Evolutionary conservation across 1,140 invertebrate genomes (phyloP).

Genomic region (Drosophila lacertosa): DNA sequence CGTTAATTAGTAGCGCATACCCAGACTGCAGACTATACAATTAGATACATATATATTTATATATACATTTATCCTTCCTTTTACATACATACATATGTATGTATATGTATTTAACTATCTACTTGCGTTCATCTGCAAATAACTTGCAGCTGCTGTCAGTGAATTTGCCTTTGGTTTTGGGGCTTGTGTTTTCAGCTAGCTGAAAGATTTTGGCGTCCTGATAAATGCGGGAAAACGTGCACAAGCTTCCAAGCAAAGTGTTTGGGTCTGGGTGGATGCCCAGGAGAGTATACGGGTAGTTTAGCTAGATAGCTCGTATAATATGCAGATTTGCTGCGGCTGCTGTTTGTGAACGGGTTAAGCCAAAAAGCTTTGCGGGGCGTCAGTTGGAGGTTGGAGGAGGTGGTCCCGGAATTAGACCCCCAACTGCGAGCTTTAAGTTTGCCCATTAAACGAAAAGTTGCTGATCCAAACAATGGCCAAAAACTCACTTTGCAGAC

Average conservation of each 20-base stretch:
- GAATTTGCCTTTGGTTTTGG: slow-evolving; percentile 5
- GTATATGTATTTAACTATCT: too few relatives aligned
- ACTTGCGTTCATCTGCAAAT: slow-evolving; percentile 51
- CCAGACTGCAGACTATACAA: slow-evolving; percentile 11
- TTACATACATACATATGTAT: neutral
- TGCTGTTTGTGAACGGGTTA: slow-evolving; percentile 41
- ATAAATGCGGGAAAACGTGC: slow-evolving; percentile 78
- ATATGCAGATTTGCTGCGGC: slow-evolving; percentile 70
- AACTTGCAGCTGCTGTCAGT: slow-evolving; percentile 1
- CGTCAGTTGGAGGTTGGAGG: neutral
- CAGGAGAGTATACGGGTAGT: slow-evolving; percentile 13
- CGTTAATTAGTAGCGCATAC: slow-evolving; percentile 32
- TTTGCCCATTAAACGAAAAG: slow-evolving; percentile 23
- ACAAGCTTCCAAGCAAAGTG: slow-evolving; percentile 54
- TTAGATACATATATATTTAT: neutral
- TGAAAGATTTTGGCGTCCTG: slow-evolving; percentile 56
- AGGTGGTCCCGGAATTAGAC: neutral
- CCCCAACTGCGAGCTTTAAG: slow-evolving; percentile 11
- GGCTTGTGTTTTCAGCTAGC: slow-evolving; percentile 15
- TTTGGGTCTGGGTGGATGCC: neutral
- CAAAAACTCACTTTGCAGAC: slow-evolving; percentile 2
- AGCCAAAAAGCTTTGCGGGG: slow-evolving; percentile 35
- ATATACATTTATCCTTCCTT: neutral
- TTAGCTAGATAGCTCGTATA: slow-evolving; percentile 24
- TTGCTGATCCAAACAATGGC: slow-evolving; percentile 31